phyloP scores from a whole-genome alignment of 2,113 vertebrate species.

The Orientallactaga bullata region DNA sequence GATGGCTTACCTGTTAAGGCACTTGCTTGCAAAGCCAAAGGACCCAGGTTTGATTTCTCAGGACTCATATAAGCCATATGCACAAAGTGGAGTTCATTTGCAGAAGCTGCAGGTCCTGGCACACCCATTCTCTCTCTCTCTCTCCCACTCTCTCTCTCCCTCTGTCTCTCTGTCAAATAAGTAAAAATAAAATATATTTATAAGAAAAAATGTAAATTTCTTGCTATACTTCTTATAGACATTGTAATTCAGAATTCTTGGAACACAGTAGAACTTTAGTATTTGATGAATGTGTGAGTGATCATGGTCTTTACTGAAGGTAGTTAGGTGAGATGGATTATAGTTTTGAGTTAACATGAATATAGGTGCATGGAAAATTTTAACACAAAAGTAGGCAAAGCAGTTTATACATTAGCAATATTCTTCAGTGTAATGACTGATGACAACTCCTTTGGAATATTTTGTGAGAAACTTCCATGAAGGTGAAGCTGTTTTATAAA shows the following conservation, averaged over 20 bases:
- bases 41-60: no score
- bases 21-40: no score
- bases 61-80: no score
- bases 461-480: constrained; percentile 56
- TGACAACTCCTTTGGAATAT: constrained; percentile 36
- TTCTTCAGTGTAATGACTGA: background rate
- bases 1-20: background rate
- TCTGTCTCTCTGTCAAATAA: no score
- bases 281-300: background rate
- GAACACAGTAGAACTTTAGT: background rate
- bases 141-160: no score
- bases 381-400: background rate
- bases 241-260: background rate
- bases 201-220: no score
- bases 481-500: constrained; percentile 66
- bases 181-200: no score
- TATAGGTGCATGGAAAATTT: background rate
- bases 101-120: no score
- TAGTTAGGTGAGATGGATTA: background rate
- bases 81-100: no score
- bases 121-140: no score
- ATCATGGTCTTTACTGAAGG: background rate
- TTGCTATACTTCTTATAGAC: background rate
- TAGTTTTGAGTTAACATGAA: background rate
- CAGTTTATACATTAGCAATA: background rate